These are phyloP conservation scores for Loxodonta africana DNA, from an alignment of 2,113 vertebrate genomes.

Conservation along the genomic window DNA sequence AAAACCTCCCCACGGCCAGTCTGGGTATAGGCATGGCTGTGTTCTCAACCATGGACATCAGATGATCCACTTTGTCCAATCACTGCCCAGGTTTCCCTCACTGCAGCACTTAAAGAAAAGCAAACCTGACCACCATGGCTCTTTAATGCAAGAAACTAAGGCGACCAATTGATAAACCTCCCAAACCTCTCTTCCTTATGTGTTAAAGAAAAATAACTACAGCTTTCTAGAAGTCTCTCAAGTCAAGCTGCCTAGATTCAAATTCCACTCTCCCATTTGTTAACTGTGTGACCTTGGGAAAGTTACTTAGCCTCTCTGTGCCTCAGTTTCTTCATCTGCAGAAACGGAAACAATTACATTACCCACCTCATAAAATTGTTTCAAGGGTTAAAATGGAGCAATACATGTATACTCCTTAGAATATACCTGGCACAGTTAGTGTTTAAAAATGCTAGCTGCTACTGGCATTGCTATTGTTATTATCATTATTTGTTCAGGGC, in stretches of 20 bases:
- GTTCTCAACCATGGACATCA: not conserved
- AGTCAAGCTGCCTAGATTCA: not conserved
- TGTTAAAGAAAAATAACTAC: not conserved
- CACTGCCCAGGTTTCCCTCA: not conserved
- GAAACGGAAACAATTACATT: not conserved
- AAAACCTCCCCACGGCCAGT: not conserved
- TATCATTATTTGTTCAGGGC: not conserved
- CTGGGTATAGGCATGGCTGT: too few relatives aligned
- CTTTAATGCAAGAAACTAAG: not conserved
- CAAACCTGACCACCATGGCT: not conserved
- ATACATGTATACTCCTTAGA: not conserved
- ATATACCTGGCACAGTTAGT: not conserved
- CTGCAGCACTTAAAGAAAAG: not conserved
- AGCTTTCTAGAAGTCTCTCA: not conserved
- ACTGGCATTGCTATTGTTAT: not conserved
- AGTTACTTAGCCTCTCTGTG: not conserved
- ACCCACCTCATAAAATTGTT: not conserved
- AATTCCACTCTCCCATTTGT: not conserved
- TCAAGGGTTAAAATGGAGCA: not conserved
- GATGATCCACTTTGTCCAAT: not conserved
- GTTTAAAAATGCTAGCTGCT: not conserved
- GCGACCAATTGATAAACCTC: not conserved
- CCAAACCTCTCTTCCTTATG: not conserved
- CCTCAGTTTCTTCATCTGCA: not conserved
- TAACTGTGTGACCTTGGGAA: not conserved